Evolutionary conservation across 2,797 vertebrate genomes (phyloP).

Genomic region (Anas bernieri): DNA sequence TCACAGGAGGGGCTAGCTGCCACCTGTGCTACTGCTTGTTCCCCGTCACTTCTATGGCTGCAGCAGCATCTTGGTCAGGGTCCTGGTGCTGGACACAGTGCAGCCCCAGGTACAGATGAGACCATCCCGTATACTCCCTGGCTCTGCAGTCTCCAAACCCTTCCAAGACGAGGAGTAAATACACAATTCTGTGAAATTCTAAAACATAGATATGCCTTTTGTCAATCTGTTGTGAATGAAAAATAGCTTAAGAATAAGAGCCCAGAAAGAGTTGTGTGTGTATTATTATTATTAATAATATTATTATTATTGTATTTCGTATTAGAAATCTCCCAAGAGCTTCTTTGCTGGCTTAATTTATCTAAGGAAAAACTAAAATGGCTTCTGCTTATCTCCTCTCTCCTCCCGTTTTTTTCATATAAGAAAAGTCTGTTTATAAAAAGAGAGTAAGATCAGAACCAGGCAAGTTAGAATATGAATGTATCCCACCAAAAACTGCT

Average conservation of each 20-base stretch:
- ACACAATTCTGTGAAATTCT: neutral
- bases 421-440: neutral
- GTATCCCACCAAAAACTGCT: neutral
- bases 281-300: neutral
- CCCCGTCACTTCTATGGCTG: accelerated
- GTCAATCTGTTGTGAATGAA: conserved; percentile 32
- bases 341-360: conserved; percentile 29
- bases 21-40: accelerated
- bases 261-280: neutral
- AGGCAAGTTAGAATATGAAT: neutral
- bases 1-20: neutral
- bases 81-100: accelerated
- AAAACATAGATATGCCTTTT: neutral
- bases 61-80: neutral
- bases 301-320: neutral
- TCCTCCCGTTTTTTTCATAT: neutral
- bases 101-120: neutral
- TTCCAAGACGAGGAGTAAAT: neutral
- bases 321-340: neutral
- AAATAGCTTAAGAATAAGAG: conserved; percentile 29
- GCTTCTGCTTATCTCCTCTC: neutral
- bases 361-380: conserved; percentile 45
- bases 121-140: accelerated
- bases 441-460: neutral
- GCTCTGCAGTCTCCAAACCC: neutral